Evolutionary conservation across 2,888 invertebrate species (phyloP).

Genomic region (Diarsia brunnea): DNA sequence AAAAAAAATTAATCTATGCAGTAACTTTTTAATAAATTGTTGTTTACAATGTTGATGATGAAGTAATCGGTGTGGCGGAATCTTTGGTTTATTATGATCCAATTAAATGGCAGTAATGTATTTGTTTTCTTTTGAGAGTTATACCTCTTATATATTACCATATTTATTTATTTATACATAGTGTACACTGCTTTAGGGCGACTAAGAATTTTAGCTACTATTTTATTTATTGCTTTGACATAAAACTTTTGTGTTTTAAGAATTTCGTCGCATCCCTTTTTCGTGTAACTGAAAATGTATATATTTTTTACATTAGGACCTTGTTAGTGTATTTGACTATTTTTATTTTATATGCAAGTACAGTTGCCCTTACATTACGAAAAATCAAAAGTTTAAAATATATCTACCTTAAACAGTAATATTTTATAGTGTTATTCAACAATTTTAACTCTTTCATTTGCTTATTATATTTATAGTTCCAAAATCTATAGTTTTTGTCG

Average conservation of each 20-base stretch:
- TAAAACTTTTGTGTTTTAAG: slow-evolving; percentile 18
- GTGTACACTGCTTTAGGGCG: slow-evolving; percentile 29
- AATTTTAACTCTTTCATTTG: slow-evolving; percentile 64
- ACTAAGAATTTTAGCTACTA: slow-evolving; percentile 21
- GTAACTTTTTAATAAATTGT: not conserved
- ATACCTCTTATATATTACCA: slow-evolving; percentile 24
- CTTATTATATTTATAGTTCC: slow-evolving; percentile 62
- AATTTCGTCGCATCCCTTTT: slow-evolving; percentile 8
- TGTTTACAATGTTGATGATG: not conserved
- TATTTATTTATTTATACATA: slow-evolving; percentile 40
- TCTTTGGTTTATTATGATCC: slow-evolving; percentile 61
- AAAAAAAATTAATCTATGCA: not conserved
- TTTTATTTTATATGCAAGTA: slow-evolving; percentile 44
- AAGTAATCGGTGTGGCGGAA: slow-evolving; percentile 31
- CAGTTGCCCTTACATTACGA: slow-evolving; percentile 47
- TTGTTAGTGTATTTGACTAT: slow-evolving; percentile 20
- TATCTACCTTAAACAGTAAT: slow-evolving; percentile 56
- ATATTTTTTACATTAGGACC: slow-evolving; percentile 1
- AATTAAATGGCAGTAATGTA: slow-evolving; percentile 30
- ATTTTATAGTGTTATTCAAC: slow-evolving; percentile 65
- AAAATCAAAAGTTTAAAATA: slow-evolving; percentile 45
- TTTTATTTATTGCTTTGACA: slow-evolving; percentile 46
- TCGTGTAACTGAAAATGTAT: slow-evolving; percentile 1
- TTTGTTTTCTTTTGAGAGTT: slow-evolving; percentile 36
- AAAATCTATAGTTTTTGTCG: slow-evolving; percentile 59